A percentile compares a stretch with the other conserved stretches of the same genome.
Conservation (phyloP, 1,140 invertebrate species). For the Platorchestia sp. region DNA sequence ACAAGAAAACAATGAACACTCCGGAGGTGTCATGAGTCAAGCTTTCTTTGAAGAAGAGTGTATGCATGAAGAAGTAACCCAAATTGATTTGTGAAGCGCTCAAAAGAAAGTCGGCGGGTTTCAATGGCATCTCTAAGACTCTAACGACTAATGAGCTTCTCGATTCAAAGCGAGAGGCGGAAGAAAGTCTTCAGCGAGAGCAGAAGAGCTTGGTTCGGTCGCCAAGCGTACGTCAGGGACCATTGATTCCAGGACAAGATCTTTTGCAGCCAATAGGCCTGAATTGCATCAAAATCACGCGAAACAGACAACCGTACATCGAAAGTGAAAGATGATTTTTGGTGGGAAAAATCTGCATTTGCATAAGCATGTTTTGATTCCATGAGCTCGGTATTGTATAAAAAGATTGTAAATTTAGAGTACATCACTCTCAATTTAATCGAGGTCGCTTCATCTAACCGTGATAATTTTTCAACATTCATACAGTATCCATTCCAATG, state of each 20-base stretch:
- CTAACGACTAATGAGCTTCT: slow-evolving; percentile 54
- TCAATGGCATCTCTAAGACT: slow-evolving; percentile 11
- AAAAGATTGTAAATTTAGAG: no score
- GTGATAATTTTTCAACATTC: no score
- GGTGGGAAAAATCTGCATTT: not conserved
- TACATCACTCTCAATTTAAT: no score
- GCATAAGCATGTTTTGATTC: no score
- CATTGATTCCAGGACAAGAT: slow-evolving; percentile 13
- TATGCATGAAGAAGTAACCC: not conserved
- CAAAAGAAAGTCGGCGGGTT: not conserved
- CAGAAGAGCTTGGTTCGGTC: not conserved
- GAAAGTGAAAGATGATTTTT: not conserved
- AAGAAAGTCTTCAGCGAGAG: slow-evolving; percentile 10
- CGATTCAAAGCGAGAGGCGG: slow-evolving; percentile 33
- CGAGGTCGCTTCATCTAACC: no score
- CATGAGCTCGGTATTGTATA: no score
- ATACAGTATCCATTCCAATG: no score
- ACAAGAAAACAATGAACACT: not conserved
- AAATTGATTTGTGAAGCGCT: slow-evolving; percentile 12
- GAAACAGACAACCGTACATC: not conserved
- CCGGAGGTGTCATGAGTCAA: not conserved
- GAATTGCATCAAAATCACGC: not conserved
- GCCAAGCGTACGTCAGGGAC: not conserved
- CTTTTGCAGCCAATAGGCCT: not conserved
- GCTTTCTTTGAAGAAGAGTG: not conserved